These are phyloP conservation scores for Grallaria varia DNA, from an alignment of 2,113 vertebrate species.

Conservation along the genomic window DNA sequence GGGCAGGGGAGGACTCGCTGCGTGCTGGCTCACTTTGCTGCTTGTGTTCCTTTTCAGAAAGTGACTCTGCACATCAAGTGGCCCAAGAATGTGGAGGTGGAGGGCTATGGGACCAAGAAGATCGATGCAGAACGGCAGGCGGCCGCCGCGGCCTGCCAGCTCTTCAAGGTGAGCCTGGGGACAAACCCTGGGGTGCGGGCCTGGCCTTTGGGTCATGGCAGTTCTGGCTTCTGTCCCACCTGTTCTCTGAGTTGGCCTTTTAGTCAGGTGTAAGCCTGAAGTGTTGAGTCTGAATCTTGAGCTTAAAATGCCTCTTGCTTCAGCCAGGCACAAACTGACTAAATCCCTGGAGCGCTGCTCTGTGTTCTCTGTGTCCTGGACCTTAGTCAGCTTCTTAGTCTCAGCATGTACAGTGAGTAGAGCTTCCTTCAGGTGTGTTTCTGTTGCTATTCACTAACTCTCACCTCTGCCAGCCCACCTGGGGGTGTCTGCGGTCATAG, in stretches of 20 bases:
- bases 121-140: conserved; percentile 87
- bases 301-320: background rate
- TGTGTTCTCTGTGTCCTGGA: background rate
- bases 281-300: background rate
- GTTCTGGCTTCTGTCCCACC: background rate
- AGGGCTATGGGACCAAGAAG: conserved; percentile 88
- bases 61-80: conserved; percentile 88
- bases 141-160: conserved; percentile 88
- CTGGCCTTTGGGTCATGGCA: rapidly evolving
- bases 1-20: background rate
- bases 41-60: conserved; percentile 73
- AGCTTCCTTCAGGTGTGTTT: background rate
- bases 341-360: background rate
- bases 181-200: background rate
- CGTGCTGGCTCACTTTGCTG: background rate
- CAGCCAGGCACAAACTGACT: background rate
- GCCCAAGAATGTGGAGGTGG: conserved; percentile 88
- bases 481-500: background rate
- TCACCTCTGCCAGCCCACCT: background rate
- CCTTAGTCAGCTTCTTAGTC: background rate
- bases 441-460: background rate
- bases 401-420: rapidly evolving
- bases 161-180: conserved; percentile 80
- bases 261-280: background rate
- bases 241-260: background rate